Conservation (phyloP, 1,140 invertebrate genomes). For the Grapholita molesta region DNA sequence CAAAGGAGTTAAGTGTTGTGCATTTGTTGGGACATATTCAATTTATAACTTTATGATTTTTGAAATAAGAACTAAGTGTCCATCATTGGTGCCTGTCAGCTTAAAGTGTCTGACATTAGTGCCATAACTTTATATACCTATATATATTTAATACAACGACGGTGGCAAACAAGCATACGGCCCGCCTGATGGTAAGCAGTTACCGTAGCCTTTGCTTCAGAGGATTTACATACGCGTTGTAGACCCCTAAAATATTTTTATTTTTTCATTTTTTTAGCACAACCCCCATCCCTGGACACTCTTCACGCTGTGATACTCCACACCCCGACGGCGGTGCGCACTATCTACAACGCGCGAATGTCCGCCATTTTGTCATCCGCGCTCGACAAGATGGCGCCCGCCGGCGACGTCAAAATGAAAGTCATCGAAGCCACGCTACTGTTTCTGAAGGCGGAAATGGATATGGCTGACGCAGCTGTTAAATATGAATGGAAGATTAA, state of each 20-base stretch:
- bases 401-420: slow-evolving; percentile 28
- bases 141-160: no score
- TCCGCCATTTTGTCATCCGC: slow-evolving; percentile 27
- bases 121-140: no score
- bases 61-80: no score
- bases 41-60: no score
- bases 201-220: no score
- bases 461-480: slow-evolving; percentile 38
- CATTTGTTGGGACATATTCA: no score
- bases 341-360: slow-evolving; percentile 34
- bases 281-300: slow-evolving; percentile 26
- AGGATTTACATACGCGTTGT: no score
- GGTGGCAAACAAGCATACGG: no score
- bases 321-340: slow-evolving; percentile 38
- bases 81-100: no score
- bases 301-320: slow-evolving; percentile 36
- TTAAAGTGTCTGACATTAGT: no score
- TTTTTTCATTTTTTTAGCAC: slow-evolving; percentile 37
- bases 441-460: slow-evolving; percentile 47
- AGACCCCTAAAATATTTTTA: not conserved
- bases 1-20: no score
- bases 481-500: slow-evolving; percentile 43
- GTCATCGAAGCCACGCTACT: slow-evolving; percentile 37
- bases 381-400: slow-evolving; percentile 20
- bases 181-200: no score